These are phyloP conservation scores for Cheilosia vernalis DNA, from an alignment of 2,888 invertebrate species.

Conservation along the genomic window DNA sequence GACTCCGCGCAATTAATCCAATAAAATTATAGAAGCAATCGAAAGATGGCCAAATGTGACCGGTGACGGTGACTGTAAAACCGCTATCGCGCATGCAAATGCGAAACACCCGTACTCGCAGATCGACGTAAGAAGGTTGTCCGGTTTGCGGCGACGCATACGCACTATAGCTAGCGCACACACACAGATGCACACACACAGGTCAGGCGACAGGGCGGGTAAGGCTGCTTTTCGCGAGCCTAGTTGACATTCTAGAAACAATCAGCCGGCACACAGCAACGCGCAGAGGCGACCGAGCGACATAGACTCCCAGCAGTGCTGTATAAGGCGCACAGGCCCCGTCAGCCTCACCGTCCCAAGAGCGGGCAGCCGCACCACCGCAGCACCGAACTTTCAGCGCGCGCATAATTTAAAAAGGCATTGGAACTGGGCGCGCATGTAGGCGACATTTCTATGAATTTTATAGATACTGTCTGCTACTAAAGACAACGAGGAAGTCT, in stretches of 20 bases:
- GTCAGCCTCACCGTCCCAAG: conserved; percentile 17
- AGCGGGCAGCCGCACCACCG: conserved; percentile 39
- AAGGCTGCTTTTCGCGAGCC: conserved; percentile 58
- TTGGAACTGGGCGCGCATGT: conserved; percentile 74
- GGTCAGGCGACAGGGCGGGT: conserved; percentile 56
- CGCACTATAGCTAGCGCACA: conserved; percentile 28
- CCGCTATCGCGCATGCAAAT: conserved; percentile 69
- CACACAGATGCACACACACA: conserved; percentile 10
- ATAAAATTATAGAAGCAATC: conserved; percentile 66
- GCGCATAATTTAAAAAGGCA: conserved; percentile 72
- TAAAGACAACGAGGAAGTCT: conserved; percentile 74
- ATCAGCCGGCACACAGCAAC: conserved; percentile 56
- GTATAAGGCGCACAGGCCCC: conserved; percentile 48
- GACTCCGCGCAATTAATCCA: conserved; percentile 66
- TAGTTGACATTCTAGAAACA: conserved; percentile 71
- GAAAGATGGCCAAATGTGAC: conserved; percentile 71
- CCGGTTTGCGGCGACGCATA: conserved; percentile 50
- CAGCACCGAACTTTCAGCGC: conserved; percentile 66
- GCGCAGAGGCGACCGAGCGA: conserved; percentile 60
- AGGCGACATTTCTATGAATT: conserved; percentile 75
- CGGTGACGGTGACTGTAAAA: conserved; percentile 38
- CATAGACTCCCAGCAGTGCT: conserved; percentile 37
- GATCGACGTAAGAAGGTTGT: conserved; percentile 70
- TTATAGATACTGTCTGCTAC: conserved; percentile 74
- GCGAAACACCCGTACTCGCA: conserved; percentile 47